Percentiles rank a stretch among this genome's conserved stretches.
phyloP scores from a whole-genome alignment of 2,113 vertebrate genomes.

The Willisornis vidua region DNA sequence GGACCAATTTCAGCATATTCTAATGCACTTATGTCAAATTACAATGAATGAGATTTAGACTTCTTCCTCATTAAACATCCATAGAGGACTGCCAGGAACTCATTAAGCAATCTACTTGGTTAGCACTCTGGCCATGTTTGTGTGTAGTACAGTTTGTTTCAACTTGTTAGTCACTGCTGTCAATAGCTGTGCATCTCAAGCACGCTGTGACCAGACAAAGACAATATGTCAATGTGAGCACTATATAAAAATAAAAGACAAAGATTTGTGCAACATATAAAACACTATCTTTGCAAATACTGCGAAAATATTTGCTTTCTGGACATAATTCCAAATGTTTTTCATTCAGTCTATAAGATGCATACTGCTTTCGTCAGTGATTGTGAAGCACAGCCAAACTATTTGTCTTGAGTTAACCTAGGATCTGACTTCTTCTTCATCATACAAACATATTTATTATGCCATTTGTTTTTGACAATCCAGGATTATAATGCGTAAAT shows the following conservation, averaged over 20 bases:
- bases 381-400: background rate
- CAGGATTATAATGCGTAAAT: background rate
- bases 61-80: background rate
- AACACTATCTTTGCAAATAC: background rate
- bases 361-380: background rate
- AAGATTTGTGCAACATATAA: background rate
- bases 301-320: background rate
- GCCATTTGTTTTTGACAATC: background rate
- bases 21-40: background rate
- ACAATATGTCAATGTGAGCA: background rate
- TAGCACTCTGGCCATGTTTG: background rate
- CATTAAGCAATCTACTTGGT: background rate
- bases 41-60: background rate
- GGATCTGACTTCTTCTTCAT: background rate
- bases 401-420: background rate
- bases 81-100: background rate
- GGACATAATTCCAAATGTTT: background rate
- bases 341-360: background rate
- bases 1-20: background rate
- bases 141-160: background rate
- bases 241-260: background rate
- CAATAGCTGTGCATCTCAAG: background rate
- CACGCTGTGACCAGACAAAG: background rate
- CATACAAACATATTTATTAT: background rate
- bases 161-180: background rate